A percentile compares a stretch with the other conserved stretches of the same genome.
Evolutionary conservation across 2,888 invertebrate genomes (phyloP).

Genomic region (Clusia tigrina): DNA sequence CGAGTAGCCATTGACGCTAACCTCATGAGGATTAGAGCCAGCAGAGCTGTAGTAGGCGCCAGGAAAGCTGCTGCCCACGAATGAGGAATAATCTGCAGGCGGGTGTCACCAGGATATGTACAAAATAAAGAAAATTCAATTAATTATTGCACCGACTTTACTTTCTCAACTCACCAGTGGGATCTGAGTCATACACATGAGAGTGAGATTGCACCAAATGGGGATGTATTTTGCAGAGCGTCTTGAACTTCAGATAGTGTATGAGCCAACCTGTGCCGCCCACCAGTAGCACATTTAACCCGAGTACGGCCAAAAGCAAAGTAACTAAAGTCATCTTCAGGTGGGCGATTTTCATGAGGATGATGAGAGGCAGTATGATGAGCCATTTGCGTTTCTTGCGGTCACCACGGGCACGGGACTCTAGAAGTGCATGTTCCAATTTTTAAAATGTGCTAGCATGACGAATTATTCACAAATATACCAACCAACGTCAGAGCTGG

Average conservation of each 20-base stretch:
- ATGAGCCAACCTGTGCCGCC: slow-evolving; percentile 60
- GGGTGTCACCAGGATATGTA: slow-evolving; percentile 18
- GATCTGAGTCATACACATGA: slow-evolving; percentile 60
- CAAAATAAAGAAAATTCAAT: slow-evolving; percentile 9
- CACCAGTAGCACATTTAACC: slow-evolving; percentile 56
- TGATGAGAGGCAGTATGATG: slow-evolving; percentile 58
- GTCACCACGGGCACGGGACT: slow-evolving; percentile 47
- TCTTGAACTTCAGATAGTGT: slow-evolving; percentile 61
- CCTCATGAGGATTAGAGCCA: slow-evolving; percentile 52
- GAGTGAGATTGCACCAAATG: slow-evolving; percentile 61
- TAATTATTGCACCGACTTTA: background rate
- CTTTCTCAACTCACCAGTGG: slow-evolving; percentile 44
- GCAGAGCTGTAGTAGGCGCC: slow-evolving; percentile 43
- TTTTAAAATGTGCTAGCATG: background rate
- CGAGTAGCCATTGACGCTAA: slow-evolving; percentile 44
- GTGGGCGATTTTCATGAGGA: slow-evolving; percentile 61
- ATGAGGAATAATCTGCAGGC: slow-evolving; percentile 56
- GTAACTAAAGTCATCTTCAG: slow-evolving; percentile 58
- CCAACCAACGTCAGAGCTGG: slow-evolving; percentile 49
- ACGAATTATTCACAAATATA: background rate
- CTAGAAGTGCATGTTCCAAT: slow-evolving; percentile 33
- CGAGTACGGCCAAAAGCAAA: slow-evolving; percentile 54
- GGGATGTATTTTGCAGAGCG: slow-evolving; percentile 62
- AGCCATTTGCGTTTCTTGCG: slow-evolving; percentile 57
- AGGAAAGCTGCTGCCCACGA: slow-evolving; percentile 57